Base-by-base conservation (phyloP, 1,140 invertebrate species). In the Calliopsis andreniformis region DNA sequence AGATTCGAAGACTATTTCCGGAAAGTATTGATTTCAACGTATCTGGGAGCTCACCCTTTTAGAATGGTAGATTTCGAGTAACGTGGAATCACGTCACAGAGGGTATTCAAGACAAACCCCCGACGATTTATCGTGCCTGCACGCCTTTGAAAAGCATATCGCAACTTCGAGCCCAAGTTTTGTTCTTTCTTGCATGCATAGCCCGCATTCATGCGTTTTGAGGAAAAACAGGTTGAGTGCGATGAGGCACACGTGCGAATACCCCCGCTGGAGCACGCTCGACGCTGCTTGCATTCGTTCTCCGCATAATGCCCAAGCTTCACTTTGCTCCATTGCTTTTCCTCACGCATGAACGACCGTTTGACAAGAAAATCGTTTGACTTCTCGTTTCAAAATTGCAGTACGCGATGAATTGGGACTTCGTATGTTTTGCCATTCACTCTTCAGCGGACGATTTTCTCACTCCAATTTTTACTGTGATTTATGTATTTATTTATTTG, bases 61-160 rank as follows among this genome's bases (percentile, higher is more conserved):
- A 18, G 32, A 32, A 32, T n/a, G n/a, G n/a, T 18, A 49, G n/a
- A 25, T 63, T 47, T 30, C 61, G 18, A 18, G 56, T 63, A 63
- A 30, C 45, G 14, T 16, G 47, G 32, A 73, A 32, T 66, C 35
- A 64, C 61, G 53, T 23, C n/a, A 39, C 39, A 39, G 55, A 70
- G 59, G 59, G 45, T 55, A 59, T 70, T 55, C 59, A 45, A 45
- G 62, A 75, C 61, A 55, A 67, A 66, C 56, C 71, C 51, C 45
- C 39, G 39, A 1, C 71, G 51, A 75, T 75, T 75, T 56, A 67
- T 75, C 71, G 63, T 75, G 39, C 71, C 43, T 39, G 42, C 51
- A 67, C 71, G 62, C 16, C 30, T 67, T 16, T 67, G 62, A 66
- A 56, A 67, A 66, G 62, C 71, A 23, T 51, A 45, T 73, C 71